Conservation (phyloP, 1,140 invertebrate genomes). For the Ostrea denselamellosa region DNA sequence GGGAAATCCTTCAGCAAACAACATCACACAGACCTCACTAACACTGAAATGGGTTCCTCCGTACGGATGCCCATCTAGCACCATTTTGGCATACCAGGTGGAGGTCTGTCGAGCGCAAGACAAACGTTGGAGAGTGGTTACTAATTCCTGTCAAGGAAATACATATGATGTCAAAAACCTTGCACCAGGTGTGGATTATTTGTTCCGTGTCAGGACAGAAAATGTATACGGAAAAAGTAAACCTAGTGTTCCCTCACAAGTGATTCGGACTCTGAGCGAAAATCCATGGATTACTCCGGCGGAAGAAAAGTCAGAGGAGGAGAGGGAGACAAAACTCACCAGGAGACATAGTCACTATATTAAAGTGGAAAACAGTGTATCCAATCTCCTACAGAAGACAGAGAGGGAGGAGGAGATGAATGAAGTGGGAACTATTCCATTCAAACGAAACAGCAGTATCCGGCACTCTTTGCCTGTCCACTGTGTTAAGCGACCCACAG, state of each 20-base stretch:
- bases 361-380: slow-evolving; percentile 68
- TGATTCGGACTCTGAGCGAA: slow-evolving; percentile 59
- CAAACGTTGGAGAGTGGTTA: slow-evolving; percentile 90
- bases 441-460: slow-evolving; percentile 61
- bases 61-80: slow-evolving; percentile 52
- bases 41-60: slow-evolving; percentile 69
- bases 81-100: slow-evolving; percentile 72
- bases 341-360: slow-evolving; percentile 69
- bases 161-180: slow-evolving; percentile 93
- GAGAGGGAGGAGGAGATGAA: slow-evolving; percentile 53
- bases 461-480: slow-evolving; percentile 59
- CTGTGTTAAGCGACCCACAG: slow-evolving; percentile 11
- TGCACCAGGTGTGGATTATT: slow-evolving; percentile 92
- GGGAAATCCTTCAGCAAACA: slow-evolving; percentile 59
- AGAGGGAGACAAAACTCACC: slow-evolving; percentile 57
- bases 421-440: slow-evolving; percentile 58
- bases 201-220: slow-evolving; percentile 97
- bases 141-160: slow-evolving; percentile 94
- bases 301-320: slow-evolving; percentile 52
- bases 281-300: slow-evolving; percentile 44
- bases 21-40: slow-evolving; percentile 69
- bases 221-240: slow-evolving; percentile 97
- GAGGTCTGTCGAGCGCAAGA: slow-evolving; percentile 62
- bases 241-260: slow-evolving; percentile 81
- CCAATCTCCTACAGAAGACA: slow-evolving; percentile 62